Percentiles rank a stretch among this genome's conserved stretches.
Conservation (phyloP, 2,113 vertebrate genomes). For the Xenopus laevis region DNA sequence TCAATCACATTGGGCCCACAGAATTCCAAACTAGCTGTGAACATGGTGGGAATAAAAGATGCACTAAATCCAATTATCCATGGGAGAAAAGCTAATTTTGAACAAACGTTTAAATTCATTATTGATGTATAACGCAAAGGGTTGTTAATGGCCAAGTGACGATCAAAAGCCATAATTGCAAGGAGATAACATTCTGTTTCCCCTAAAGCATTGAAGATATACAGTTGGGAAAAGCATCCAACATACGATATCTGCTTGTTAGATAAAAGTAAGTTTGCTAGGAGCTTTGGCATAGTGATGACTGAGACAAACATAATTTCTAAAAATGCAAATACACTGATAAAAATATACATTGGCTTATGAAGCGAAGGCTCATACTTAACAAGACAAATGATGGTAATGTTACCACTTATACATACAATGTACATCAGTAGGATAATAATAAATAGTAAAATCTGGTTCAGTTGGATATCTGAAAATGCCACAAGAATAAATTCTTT, state of each 20-base stretch:
- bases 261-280: background rate
- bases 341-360: slow-evolving; percentile 29
- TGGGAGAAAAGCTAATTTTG: slow-evolving; percentile 37
- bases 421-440: slow-evolving; percentile 19
- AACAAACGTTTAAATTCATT: slow-evolving; percentile 44
- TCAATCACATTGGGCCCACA: slow-evolving; percentile 52
- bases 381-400: slow-evolving; percentile 3
- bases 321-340: background rate
- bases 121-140: slow-evolving; percentile 50
- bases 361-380: background rate
- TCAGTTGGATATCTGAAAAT: slow-evolving; percentile 2
- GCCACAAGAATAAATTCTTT: slow-evolving; percentile 9
- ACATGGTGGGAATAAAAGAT: slow-evolving; percentile 44
- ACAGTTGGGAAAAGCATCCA: slow-evolving; percentile 17
- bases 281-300: slow-evolving; percentile 6
- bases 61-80: slow-evolving; percentile 49
- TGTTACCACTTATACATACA: background rate
- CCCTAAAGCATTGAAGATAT: background rate
- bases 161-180: slow-evolving; percentile 51
- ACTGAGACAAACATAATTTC: slow-evolving; percentile 11
- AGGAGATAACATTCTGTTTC: slow-evolving; percentile 12
- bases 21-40: slow-evolving; percentile 51
- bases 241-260: slow-evolving; percentile 1
- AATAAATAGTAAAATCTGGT: background rate
- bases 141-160: slow-evolving; percentile 52